Evolutionary conservation across 2,888 invertebrate species (phyloP).

Genomic region (Lissonota sp.): DNA sequence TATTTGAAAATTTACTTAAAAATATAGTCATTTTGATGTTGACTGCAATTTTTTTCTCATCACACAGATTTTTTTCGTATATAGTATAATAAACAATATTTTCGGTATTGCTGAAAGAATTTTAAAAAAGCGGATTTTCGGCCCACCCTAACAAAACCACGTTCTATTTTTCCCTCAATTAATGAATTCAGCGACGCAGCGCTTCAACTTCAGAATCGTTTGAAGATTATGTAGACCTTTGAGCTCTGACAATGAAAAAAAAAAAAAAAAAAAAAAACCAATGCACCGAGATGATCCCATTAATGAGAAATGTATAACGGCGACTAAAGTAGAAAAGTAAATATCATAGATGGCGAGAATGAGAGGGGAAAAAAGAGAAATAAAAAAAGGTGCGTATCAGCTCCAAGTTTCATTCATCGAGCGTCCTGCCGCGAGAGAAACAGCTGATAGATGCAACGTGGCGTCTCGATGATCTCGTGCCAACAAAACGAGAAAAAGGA

Average conservation of each 20-base stretch:
- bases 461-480: too few relatives aligned
- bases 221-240: not conserved
- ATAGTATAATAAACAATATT: too few relatives aligned
- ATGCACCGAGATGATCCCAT: not conserved
- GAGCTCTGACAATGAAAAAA: not conserved
- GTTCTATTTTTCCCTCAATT: too few relatives aligned
- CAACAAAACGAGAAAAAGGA: constrained; percentile 27
- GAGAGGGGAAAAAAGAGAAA: constrained; percentile 6
- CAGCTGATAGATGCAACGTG: constrained; percentile 42
- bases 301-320: constrained; percentile 3
- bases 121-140: too few relatives aligned
- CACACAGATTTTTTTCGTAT: too few relatives aligned
- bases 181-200: too few relatives aligned
- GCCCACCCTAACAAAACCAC: too few relatives aligned
- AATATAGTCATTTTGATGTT: too few relatives aligned
- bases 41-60: too few relatives aligned
- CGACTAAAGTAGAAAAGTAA: not conserved
- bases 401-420: constrained; percentile 50
- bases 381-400: constrained; percentile 21
- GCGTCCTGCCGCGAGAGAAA: constrained; percentile 25
- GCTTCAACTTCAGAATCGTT: too few relatives aligned
- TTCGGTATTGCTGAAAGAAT: too few relatives aligned
- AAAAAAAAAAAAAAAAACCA: not conserved
- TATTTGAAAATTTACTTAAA: too few relatives aligned
- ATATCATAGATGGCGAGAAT: not conserved